Base-by-base conservation (phyloP, 92 coral and sea anemone species). In the Bergia sp. region DNA sequence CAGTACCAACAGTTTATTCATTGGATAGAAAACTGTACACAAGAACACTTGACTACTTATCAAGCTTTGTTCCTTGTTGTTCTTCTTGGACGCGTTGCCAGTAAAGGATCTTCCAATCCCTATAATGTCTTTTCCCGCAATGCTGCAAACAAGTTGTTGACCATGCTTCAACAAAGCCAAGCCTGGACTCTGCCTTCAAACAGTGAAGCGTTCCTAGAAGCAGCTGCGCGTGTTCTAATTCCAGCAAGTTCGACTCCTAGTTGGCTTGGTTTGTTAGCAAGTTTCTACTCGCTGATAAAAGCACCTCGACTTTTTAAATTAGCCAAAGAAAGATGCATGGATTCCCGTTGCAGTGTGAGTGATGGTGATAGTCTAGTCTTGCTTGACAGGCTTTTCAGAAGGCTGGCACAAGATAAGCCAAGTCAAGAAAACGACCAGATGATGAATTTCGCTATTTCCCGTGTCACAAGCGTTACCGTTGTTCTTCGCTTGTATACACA, bases 81-180 rank as follows among this genome's bases (percentile, higher is more conserved):
- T 66, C 91, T 95, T 75, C 85, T 95, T 40, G 94, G 95, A 2
- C 98, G 93, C 75, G 85, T 90, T 9, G 83, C 81, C 1, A 50
- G 45, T 6, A 69, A 86, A 2, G 37, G 37, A 0, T 21, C 3
- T 7, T n/a, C 42, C 38, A 10, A 13, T 49, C 29, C 15, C 20
- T 5, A 69, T 13, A 2, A 29, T 11, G 12, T 7, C 37, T 29
- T 84, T 69, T 44, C 65, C 1, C 1, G 5, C 1, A 20, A 64
- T n/a, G 39, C 74, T 80, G 85, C 85, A 13, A 43, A 57, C 45
- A 40, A 5, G 23, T 0, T 80, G 3, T 23, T 84, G 41, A 36
- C 23, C 47, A 3, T 29, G 6, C 43, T 84, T 73, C 58, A 49
- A 43, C 11, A 69, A 4, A 21, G 87, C 39, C 23, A 36, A 4